These are phyloP conservation scores for Tarsius wallacei DNA, from an alignment of 2,797 vertebrate species.

Conservation along the genomic window DNA sequence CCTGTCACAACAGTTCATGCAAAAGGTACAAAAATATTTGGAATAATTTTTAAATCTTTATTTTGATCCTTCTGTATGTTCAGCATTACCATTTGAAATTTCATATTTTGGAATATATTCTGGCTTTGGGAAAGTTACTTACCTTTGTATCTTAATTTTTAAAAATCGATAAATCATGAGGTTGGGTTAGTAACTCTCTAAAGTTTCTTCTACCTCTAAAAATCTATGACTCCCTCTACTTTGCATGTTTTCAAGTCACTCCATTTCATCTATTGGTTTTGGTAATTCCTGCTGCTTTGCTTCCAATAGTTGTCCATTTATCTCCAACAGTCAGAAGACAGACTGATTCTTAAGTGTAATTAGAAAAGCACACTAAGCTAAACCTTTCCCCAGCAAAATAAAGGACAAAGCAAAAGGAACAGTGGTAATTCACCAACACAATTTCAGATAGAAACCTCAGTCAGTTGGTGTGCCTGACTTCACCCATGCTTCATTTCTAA, in stretches of 20 bases:
- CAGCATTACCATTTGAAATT: background rate
- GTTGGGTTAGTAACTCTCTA: background rate
- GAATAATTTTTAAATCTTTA: constrained; percentile 14
- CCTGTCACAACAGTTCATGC: background rate
- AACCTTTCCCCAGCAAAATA: background rate
- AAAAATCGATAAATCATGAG: background rate
- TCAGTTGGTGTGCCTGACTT: background rate
- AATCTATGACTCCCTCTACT: constrained; percentile 58
- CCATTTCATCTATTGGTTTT: background rate
- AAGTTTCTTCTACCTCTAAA: background rate
- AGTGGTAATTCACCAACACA: background rate
- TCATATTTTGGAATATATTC: background rate
- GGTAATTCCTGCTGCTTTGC: constrained; percentile 63
- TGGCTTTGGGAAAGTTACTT: background rate
- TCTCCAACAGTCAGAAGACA: constrained; percentile 24
- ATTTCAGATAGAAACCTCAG: background rate
- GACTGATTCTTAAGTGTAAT: constrained; percentile 2
- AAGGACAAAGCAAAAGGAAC: constrained; percentile 32
- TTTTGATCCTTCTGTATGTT: background rate
- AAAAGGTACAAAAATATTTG: background rate
- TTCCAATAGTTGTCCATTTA: background rate
- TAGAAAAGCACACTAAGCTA: background rate
- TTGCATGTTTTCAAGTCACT: constrained; percentile 7
- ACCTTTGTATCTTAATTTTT: constrained; percentile 2
- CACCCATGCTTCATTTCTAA: constrained; percentile 39